Conservation (phyloP, 2,888 invertebrate genomes). For the Drosophila suboccidentalis region DNA sequence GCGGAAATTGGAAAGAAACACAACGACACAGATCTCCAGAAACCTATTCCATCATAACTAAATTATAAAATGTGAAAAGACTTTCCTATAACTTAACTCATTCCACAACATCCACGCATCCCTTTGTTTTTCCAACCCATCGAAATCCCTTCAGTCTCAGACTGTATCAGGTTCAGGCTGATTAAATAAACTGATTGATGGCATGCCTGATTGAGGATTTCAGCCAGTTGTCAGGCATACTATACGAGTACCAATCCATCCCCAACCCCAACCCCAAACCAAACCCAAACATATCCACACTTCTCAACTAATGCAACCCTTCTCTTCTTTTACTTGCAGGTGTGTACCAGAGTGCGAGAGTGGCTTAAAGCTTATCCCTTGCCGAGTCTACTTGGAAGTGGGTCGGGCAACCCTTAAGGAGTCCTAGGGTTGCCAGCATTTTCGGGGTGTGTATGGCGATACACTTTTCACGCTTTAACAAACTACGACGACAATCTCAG, state of each 20-base stretch:
- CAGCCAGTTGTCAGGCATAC: conserved; percentile 44
- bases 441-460: conserved; percentile 53
- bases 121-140: conserved; percentile 20
- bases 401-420: conserved; percentile 58
- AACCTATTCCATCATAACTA: not conserved
- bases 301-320: conserved; percentile 70
- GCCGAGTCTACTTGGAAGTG: not conserved
- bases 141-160: conserved; percentile 31
- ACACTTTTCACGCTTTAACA: conserved; percentile 72
- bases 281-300: conserved; percentile 21
- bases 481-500: conserved; percentile 67
- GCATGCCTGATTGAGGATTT: conserved; percentile 70
- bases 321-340: conserved; percentile 65
- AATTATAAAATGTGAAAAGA: not conserved
- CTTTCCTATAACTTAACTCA: not conserved
- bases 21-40: not conserved
- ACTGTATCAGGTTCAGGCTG: conserved; percentile 55
- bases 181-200: conserved; percentile 76
- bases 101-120: not conserved
- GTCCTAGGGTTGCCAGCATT: conserved; percentile 16
- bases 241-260: not conserved
- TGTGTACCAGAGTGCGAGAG: conserved; percentile 55
- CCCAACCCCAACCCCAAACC: not conserved
- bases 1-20: not conserved
- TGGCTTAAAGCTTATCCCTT: conserved; percentile 45